Conservation (phyloP, 2,888 invertebrate genomes). For the Sinopyrophorus schimmeli region DNA sequence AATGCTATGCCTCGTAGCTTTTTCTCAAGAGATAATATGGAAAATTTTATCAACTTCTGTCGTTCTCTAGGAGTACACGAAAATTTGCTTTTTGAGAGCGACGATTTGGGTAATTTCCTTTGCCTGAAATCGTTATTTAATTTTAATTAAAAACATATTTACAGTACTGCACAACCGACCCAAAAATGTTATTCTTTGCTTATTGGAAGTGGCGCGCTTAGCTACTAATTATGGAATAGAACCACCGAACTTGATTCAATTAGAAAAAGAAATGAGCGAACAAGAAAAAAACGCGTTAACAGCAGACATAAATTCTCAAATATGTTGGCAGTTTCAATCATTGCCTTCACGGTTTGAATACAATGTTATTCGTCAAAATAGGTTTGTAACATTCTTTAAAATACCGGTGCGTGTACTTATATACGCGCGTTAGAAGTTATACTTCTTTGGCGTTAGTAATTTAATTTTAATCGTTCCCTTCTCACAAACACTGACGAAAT, state of each 20-base stretch:
- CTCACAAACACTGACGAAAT: too few species aligned
- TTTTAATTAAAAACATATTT: too few species aligned
- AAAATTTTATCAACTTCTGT: constrained; percentile 87
- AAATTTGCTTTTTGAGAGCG: constrained; percentile 87
- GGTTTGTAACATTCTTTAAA: constrained; percentile 51
- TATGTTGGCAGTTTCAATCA: constrained; percentile 72
- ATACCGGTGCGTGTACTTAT: too few species aligned
- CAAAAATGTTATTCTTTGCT: constrained; percentile 80
- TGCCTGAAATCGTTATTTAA: background rate
- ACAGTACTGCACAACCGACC: constrained; percentile 82
- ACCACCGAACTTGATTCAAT: constrained; percentile 78
- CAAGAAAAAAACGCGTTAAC: constrained; percentile 69
- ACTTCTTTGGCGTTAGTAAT: too few species aligned
- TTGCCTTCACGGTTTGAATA: constrained; percentile 54
- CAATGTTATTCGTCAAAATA: constrained; percentile 60
- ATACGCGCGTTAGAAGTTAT: too few species aligned
- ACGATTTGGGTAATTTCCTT: constrained; percentile 72
- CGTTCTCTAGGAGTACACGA: constrained; percentile 82
- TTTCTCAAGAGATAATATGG: constrained; percentile 87
- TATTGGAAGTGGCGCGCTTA: constrained; percentile 82
- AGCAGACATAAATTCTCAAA: constrained; percentile 64
- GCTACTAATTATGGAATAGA: constrained; percentile 78
- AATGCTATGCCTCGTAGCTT: constrained; percentile 83
- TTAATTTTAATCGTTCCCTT: too few species aligned
- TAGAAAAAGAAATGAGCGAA: constrained; percentile 85